Evolutionary conservation across 2,113 vertebrate genomes (phyloP).

Genomic region (Lethenteron camtschaticum): DNA sequence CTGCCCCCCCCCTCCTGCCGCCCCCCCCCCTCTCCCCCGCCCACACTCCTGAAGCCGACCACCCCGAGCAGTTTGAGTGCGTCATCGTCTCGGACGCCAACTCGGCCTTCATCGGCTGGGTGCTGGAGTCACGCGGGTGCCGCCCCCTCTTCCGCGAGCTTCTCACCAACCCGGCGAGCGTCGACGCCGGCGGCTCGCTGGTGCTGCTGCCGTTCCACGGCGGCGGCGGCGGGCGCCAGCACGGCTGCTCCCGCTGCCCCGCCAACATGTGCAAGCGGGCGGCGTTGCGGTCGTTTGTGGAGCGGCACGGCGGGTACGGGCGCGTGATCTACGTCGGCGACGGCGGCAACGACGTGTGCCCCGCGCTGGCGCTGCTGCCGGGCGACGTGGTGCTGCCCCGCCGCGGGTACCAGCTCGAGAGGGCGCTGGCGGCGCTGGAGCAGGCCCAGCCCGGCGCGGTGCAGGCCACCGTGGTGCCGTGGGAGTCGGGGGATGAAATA

Average conservation of each 20-base stretch:
- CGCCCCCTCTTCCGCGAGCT: slow-evolving; percentile 49
- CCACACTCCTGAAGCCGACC: slow-evolving; percentile 49
- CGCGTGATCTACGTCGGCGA: slow-evolving; percentile 69
- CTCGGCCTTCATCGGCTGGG: slow-evolving; percentile 53
- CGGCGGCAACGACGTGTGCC: slow-evolving; percentile 88
- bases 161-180: slow-evolving; percentile 57
- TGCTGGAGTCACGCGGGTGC: slow-evolving; percentile 32
- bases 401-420: slow-evolving; percentile 66
- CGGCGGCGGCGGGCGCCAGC: slow-evolving; percentile 16
- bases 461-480: slow-evolving; percentile 52
- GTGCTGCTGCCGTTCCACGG: slow-evolving; percentile 53
- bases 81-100: slow-evolving; percentile 79
- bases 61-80: slow-evolving; percentile 49
- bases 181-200: slow-evolving; percentile 45
- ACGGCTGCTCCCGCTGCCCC: slow-evolving; percentile 51
- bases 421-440: slow-evolving; percentile 42
- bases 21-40: slow-evolving; percentile 29
- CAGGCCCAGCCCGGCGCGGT: slow-evolving; percentile 39
- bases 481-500: slow-evolving; percentile 48
- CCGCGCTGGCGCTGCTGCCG: slow-evolving; percentile 27
- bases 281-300: slow-evolving; percentile 47
- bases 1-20: too few species aligned
- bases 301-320: slow-evolving; percentile 44
- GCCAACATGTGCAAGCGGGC: slow-evolving; percentile 85
- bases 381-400: slow-evolving; percentile 57